Conservation (phyloP, 2,797 vertebrate species). For the Sandelia bainsii region DNA sequence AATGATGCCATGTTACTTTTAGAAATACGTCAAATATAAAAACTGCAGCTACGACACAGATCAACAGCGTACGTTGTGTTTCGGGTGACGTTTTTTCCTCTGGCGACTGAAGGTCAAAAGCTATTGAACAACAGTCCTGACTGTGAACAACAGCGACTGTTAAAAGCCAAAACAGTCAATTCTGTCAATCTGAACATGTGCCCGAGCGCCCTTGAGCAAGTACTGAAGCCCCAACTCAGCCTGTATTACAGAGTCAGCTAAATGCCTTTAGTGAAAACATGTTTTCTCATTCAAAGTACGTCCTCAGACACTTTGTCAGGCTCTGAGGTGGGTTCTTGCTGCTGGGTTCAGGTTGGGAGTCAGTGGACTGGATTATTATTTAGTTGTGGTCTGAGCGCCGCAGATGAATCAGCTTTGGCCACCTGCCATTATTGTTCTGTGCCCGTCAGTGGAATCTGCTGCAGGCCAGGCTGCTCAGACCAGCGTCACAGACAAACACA, state of each 20-base stretch:
- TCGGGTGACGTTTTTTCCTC: not conserved
- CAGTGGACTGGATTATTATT: slow-evolving; percentile 49
- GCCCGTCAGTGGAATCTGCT: slow-evolving; percentile 47
- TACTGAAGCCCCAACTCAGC: not conserved
- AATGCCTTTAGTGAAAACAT: not conserved
- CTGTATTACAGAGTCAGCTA: not conserved
- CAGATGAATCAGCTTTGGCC: slow-evolving; percentile 50
- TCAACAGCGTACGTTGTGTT: not conserved
- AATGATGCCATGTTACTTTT: too few species aligned
- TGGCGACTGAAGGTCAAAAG: not conserved
- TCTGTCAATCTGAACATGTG: not conserved
- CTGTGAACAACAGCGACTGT: not conserved
- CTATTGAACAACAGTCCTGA: not conserved
- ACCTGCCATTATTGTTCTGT: slow-evolving; percentile 48
- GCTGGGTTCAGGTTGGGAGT: slow-evolving; percentile 12
- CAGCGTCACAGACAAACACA: slow-evolving; percentile 23
- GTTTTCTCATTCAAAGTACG: slow-evolving; percentile 1
- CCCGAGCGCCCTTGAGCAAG: slow-evolving; percentile 10
- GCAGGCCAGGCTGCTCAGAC: slow-evolving; percentile 38
- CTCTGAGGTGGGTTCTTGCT: not conserved
- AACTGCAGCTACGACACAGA: too few species aligned
- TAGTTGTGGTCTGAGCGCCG: slow-evolving; percentile 11
- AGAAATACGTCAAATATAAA: too few species aligned
- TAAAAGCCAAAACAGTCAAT: slow-evolving; percentile 13
- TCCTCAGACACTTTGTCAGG: slow-evolving; percentile 9